Conservation (phyloP, 2,888 invertebrate genomes). For the Drosophila conformis region DNA sequence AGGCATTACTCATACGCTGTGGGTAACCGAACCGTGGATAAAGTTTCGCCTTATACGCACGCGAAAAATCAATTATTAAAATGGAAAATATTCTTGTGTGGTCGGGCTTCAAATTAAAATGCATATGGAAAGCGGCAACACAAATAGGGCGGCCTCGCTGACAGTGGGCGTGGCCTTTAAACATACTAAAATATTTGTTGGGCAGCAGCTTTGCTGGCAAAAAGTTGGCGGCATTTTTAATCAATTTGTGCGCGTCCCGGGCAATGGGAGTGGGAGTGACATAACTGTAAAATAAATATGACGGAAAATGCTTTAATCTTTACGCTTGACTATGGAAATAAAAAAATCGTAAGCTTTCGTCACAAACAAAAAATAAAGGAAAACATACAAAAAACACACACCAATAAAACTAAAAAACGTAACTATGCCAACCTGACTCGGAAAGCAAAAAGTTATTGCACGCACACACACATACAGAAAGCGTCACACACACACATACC, state of each 20-base stretch:
- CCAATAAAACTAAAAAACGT: slow-evolving; percentile 17
- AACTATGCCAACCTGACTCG: slow-evolving; percentile 50
- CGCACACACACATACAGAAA: slow-evolving; percentile 11
- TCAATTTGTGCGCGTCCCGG: slow-evolving; percentile 56
- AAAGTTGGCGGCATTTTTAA: slow-evolving; percentile 67
- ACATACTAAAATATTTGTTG: slow-evolving; percentile 63
- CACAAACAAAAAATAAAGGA: slow-evolving; percentile 14
- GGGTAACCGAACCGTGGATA: slow-evolving; percentile 24
- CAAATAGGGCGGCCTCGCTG: slow-evolving; percentile 32
- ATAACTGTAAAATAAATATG: slow-evolving; percentile 53
- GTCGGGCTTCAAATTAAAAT: slow-evolving; percentile 51
- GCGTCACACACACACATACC: background rate
- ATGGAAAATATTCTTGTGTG: slow-evolving; percentile 63
- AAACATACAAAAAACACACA: background rate
- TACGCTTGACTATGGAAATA: slow-evolving; percentile 23
- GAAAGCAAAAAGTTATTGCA: slow-evolving; percentile 44
- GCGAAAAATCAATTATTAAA: slow-evolving; percentile 78
- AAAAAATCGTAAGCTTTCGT: slow-evolving; percentile 43
- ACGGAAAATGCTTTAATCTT: slow-evolving; percentile 53
- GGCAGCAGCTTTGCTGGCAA: slow-evolving; percentile 33
- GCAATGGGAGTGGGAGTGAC: background rate
- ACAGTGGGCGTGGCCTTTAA: slow-evolving; percentile 41
- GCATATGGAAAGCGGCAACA: slow-evolving; percentile 64
- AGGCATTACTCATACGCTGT: slow-evolving; percentile 62
- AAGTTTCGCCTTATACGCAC: slow-evolving; percentile 60